Evolutionary conservation across 1,140 invertebrate species (phyloP), one percentile per base, ranked within the genome.

Genomic region (honey bee (Apis mellifera)): DNA sequence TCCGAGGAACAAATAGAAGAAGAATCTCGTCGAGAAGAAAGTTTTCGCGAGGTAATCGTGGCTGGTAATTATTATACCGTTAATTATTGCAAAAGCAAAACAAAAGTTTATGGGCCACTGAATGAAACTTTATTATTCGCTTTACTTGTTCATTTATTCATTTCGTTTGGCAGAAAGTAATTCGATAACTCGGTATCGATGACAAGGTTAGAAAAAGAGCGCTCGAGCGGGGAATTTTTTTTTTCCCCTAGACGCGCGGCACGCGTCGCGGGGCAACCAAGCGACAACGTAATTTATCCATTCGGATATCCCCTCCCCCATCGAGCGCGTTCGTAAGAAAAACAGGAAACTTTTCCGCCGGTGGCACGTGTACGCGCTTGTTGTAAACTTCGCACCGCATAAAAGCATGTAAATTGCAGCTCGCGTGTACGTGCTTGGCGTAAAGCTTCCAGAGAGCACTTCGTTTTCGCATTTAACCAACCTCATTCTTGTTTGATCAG

Each of bases 371-470:
- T 73, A 85, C 73, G 69, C 55, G 79, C 82, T 59, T 70, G 82
- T 86, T 71, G 84, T 76, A 72, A 85, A 86, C 77, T 86, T 81
- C 54, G 54, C 83, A 57, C 78, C 84, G 66, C 71, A 85, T 85
- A 82, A 86, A 85, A 86, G 84, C 84, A 86, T 82, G 84, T 78
- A 85, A 86, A 86, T 85, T 85, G 70, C 76, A 80, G 59, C 60
- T 69, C 69, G 78, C 72, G 50, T 68, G 76, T 78, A 84, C 84
- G 84, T 84, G 84, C 64, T 70, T 64, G 55, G 75, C 70, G 71
- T 66, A 66, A 75, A 68, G 42, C 79, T 68, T 54, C 64, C 50
- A 65, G 48, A n/a, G 57, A 52, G 74, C 83, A 42, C 54, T 85
- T 85, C 71, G 72, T 76, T 86, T 32, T 19, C 71, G 50, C 72